A percentile compares a stretch with the other conserved stretches of the same genome.
Evolutionary conservation across 2,888 invertebrate genomes (phyloP).

Genomic region (Listrodromus nycthemerus): DNA sequence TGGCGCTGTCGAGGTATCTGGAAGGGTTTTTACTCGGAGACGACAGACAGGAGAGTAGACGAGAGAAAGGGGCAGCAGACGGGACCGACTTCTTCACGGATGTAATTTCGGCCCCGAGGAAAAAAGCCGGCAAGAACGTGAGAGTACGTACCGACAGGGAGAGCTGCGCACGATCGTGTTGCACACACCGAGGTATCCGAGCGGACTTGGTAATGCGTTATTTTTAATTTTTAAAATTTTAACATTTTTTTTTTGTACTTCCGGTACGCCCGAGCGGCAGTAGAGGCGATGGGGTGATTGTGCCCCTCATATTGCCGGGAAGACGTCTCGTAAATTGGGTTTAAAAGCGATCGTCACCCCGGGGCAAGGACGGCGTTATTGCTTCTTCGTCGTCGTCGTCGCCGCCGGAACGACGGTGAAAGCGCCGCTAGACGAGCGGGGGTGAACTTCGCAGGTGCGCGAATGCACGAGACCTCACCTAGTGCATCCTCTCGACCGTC

Average conservation of each 20-base stretch:
- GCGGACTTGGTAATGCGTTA: background rate
- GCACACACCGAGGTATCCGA: background rate
- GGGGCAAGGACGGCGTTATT: conserved; percentile 71
- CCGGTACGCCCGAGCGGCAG: conserved; percentile 50
- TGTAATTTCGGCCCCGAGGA: conserved; percentile 34
- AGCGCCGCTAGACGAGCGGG: background rate
- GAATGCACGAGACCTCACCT: conserved; percentile 36
- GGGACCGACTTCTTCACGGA: conserved; percentile 15
- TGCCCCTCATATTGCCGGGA: conserved; percentile 71
- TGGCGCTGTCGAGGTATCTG: background rate
- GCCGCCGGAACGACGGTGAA: conserved; percentile 18
- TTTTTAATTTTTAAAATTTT: background rate
- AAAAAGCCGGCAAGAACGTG: conserved; percentile 10
- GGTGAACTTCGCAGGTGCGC: conserved; percentile 49
- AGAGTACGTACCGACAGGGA: background rate
- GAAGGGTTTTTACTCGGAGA: conserved; percentile 7
- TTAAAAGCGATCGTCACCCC: conserved; percentile 73
- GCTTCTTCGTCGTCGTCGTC: conserved; percentile 61
- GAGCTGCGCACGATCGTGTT: background rate
- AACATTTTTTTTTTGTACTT: conserved; percentile 67
- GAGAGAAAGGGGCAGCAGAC: background rate
- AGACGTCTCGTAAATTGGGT: conserved; percentile 72
- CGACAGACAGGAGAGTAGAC: conserved; percentile 1
- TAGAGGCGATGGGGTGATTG: conserved; percentile 66
- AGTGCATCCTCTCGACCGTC: conserved; percentile 20